phyloP scores from a whole-genome alignment of 1,140 invertebrate species.

The Ladona fulva region DNA sequence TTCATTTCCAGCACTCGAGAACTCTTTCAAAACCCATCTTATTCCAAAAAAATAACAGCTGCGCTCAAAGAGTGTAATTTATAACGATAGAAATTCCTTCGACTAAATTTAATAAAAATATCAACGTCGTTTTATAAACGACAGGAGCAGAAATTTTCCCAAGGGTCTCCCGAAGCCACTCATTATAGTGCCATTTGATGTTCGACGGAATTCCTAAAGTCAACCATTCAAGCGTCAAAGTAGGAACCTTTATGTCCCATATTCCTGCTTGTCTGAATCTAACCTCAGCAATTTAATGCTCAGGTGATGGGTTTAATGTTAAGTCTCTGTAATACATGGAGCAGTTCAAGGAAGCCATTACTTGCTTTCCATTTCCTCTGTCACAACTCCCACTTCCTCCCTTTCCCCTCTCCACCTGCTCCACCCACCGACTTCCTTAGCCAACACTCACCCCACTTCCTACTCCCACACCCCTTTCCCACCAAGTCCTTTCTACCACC shows the following conservation, averaged over 20 bases:
- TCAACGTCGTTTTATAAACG: too few species aligned
- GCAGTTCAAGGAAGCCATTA: neutral
- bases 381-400: neutral
- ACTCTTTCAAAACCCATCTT: too few species aligned
- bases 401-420: neutral
- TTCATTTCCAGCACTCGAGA: too few species aligned
- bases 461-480: neutral
- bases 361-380: neutral
- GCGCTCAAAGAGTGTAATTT: too few species aligned
- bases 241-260: neutral
- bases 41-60: too few species aligned
- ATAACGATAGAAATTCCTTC: too few species aligned
- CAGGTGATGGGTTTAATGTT: conserved; percentile 5
- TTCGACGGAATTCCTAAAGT: neutral
- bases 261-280: neutral
- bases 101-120: too few species aligned
- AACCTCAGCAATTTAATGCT: conserved; percentile 9
- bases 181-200: neutral
- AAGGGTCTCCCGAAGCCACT: neutral
- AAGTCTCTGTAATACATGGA: neutral
- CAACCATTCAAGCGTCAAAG: neutral
- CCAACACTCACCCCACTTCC: neutral
- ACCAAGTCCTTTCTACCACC: neutral
- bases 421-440: neutral
- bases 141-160: neutral